phyloP scores from a whole-genome alignment of 2,113 vertebrate species.

The Chrysemys picta region DNA sequence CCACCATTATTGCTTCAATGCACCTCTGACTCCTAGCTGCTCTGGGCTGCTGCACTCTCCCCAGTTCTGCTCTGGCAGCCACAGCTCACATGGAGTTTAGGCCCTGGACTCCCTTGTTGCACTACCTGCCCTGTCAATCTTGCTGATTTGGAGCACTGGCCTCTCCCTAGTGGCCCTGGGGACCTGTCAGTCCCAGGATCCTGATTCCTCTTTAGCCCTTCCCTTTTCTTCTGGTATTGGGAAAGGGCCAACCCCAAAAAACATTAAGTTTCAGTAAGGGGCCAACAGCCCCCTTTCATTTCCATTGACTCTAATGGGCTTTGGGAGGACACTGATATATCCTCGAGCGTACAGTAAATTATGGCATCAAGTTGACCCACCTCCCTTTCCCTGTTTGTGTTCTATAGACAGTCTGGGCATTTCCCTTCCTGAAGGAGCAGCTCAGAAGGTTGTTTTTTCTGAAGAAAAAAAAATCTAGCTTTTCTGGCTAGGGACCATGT shows the following conservation, averaged over 20 bases:
- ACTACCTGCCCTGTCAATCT: not conserved
- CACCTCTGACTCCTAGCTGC: too few relatives aligned
- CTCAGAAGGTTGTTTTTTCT: not conserved
- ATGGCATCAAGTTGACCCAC: not conserved
- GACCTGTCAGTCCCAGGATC: not conserved
- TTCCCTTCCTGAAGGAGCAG: not conserved
- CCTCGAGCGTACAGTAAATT: fast-evolving
- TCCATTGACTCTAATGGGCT: fast-evolving
- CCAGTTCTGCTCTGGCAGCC: not conserved
- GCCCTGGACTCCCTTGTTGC: not conserved
- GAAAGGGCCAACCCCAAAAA: not conserved
- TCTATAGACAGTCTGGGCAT: not conserved
- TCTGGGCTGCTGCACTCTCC: too few relatives aligned
- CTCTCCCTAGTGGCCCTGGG: not conserved
- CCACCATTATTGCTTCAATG: too few relatives aligned
- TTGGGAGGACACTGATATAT: fast-evolving
- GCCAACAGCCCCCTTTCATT: not conserved
- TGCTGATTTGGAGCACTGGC: not conserved
- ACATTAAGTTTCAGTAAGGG: not conserved
- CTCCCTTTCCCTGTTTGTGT: constrained; percentile 27
- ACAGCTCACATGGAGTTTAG: not conserved
- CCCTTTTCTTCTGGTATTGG: not conserved
- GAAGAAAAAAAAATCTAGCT: not conserved
- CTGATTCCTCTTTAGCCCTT: not conserved
- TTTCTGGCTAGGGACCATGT: not conserved